Conservation (phyloP, 2,113 vertebrate genomes). For the Hippocampus mohnikei region DNA sequence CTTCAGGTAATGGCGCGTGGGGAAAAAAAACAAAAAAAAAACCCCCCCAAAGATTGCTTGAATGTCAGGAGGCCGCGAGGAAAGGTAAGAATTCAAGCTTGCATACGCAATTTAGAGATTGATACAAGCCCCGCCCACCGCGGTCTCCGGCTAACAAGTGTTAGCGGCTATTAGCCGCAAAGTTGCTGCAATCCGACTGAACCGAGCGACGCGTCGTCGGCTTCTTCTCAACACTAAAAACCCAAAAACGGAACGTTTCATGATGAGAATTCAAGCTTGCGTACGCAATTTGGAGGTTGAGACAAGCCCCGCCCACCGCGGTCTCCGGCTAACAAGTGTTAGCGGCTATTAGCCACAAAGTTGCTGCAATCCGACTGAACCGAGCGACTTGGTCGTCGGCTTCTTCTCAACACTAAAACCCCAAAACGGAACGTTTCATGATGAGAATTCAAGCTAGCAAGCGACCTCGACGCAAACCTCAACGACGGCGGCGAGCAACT, state of each 20-base stretch:
- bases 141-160: no score
- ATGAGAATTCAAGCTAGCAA: no score
- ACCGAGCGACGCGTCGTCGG: not conserved
- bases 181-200: not conserved
- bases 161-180: no score
- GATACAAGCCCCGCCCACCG: not conserved
- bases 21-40: not conserved
- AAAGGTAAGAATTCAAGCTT: not conserved
- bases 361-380: not conserved
- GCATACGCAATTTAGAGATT: not conserved
- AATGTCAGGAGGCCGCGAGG: not conserved
- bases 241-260: no score
- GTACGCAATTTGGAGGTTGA: not conserved
- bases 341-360: no score
- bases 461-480: no score
- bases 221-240: no score
- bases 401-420: no score
- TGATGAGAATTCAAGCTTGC: not conserved
- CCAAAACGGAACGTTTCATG: no score
- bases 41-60: not conserved
- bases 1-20: not conserved
- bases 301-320: not conserved
- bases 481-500: no score
- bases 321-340: no score
- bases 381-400: not conserved